Percentiles rank a stretch among this genome's conserved stretches.
phyloP scores from a whole-genome alignment of 2,113 vertebrate genomes.

The Dipodomys spectabilis region DNA sequence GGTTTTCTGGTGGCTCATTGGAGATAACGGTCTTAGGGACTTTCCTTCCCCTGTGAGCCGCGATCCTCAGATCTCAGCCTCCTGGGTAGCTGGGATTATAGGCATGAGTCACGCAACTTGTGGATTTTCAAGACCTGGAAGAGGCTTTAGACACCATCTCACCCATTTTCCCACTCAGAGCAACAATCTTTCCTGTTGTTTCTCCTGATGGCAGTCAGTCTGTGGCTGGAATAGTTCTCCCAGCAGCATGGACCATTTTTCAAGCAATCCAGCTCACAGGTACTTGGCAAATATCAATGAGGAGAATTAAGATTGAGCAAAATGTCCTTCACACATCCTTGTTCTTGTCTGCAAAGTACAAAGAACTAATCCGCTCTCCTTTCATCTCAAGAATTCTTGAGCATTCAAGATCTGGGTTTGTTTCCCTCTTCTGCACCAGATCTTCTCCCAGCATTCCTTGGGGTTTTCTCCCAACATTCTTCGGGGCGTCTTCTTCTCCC shows the following conservation, averaged over 20 bases:
- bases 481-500: no score
- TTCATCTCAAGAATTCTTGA: neutral
- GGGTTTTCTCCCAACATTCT: no score
- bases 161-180: neutral
- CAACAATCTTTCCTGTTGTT: neutral
- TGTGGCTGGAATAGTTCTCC: neutral
- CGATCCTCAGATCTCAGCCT: neutral
- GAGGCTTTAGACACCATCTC: neutral
- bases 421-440: neutral
- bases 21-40: no score
- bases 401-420: neutral
- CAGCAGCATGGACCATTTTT: neutral
- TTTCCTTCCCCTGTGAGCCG: no score
- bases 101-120: neutral
- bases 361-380: neutral
- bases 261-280: neutral
- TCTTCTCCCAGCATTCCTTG: neutral
- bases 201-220: neutral
- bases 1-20: no score
- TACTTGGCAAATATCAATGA: neutral
- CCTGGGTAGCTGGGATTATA: neutral
- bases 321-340: neutral
- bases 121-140: neutral
- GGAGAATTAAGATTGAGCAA: neutral
- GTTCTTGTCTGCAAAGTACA: neutral